phyloP scores from a whole-genome alignment of 2,797 vertebrate genomes.

The Xerus rutilus region DNA sequence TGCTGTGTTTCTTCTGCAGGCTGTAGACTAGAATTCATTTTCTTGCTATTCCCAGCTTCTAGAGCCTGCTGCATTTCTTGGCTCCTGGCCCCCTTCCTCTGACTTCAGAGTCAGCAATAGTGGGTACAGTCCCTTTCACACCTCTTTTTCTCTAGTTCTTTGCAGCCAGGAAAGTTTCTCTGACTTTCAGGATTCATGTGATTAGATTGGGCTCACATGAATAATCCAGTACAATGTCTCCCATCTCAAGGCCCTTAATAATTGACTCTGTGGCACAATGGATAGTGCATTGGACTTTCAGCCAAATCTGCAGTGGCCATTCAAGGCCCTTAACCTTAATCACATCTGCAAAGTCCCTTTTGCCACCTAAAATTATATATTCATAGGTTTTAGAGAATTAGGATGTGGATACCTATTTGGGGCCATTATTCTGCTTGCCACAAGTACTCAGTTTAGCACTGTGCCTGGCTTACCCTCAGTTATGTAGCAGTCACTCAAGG shows the following conservation, averaged over 20 bases:
- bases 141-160: background rate
- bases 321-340: conserved; percentile 37
- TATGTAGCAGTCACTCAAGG: background rate
- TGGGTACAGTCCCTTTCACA: background rate
- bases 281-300: no score
- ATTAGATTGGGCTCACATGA: background rate
- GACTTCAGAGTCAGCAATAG: background rate
- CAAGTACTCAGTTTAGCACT: background rate
- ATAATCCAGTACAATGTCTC: conserved; percentile 5
- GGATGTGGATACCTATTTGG: background rate
- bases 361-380: conserved; percentile 43
- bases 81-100: background rate
- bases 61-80: background rate
- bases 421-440: background rate
- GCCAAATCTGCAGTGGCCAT: no score
- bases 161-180: background rate
- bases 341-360: conserved; percentile 14
- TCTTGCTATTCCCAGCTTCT: background rate
- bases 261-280: no score
- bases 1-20: background rate
- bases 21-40: background rate
- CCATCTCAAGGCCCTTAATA: conserved; percentile 2
- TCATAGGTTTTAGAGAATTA: conserved; percentile 29
- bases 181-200: conserved; percentile 1
- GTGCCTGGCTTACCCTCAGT: background rate